phyloP scores from a whole-genome alignment of 1,140 invertebrate genomes.

The Rhagoletis zephyria region DNA sequence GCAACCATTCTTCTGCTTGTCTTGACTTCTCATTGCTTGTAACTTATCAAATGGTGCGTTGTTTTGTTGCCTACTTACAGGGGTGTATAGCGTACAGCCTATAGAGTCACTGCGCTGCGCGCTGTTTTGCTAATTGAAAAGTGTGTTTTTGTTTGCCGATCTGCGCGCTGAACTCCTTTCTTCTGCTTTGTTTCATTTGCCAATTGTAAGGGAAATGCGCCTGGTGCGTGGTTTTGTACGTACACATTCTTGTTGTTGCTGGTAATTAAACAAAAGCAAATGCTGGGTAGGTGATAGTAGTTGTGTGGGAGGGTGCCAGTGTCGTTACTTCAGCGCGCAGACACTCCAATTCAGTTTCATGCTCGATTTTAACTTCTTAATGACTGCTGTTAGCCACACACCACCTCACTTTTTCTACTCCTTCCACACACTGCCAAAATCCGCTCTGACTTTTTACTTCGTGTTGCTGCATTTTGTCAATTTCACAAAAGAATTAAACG shows the following conservation, averaged over 20 bases:
- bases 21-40: slow-evolving; percentile 26
- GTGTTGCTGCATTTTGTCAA: slow-evolving; percentile 14
- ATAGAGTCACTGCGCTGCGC: not conserved
- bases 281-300: not conserved
- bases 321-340: not conserved
- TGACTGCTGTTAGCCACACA: too few species aligned
- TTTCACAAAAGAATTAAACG: not conserved
- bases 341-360: too few species aligned
- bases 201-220: not conserved
- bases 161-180: not conserved
- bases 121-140: slow-evolving; percentile 19
- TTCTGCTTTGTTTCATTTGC: not conserved
- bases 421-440: too few species aligned
- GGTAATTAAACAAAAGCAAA: not conserved
- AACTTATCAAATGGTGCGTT: slow-evolving; percentile 14
- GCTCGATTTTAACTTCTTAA: too few species aligned
- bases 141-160: not conserved
- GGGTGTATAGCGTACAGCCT: not conserved
- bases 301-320: not conserved
- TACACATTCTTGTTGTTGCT: not conserved
- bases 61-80: slow-evolving; percentile 40
- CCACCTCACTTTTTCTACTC: too few species aligned
- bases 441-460: not conserved
- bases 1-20: slow-evolving; percentile 8
- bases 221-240: not conserved